A percentile compares a stretch with the other conserved stretches of the same genome.
Conservation (phyloP, 2,113 vertebrate species). For the Ginglymostoma cirratum region DNA sequence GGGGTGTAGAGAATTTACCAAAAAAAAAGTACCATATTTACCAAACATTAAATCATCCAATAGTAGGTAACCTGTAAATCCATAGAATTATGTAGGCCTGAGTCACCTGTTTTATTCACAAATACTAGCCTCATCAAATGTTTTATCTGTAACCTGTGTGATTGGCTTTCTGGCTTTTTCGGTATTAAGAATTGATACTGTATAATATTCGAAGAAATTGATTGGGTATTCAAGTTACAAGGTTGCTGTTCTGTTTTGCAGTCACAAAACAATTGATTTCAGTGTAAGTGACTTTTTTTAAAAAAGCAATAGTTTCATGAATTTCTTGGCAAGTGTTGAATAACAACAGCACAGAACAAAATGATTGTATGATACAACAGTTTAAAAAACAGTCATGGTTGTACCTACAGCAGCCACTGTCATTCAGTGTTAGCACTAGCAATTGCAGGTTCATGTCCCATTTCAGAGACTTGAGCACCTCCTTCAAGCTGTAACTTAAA, state of each 20-base stretch:
- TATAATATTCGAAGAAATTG: neutral
- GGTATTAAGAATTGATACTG: neutral
- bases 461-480: neutral
- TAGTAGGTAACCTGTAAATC: neutral
- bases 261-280: neutral
- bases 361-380: neutral
- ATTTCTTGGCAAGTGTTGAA: neutral
- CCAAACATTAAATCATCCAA: neutral
- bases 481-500: neutral
- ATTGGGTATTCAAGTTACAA: neutral
- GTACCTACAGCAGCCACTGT: neutral
- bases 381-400: neutral
- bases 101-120: neutral
- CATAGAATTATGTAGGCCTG: neutral
- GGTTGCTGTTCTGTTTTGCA: neutral
- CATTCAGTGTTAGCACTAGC: neutral
- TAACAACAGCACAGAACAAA: neutral
- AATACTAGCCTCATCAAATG: neutral
- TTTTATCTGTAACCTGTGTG: neutral
- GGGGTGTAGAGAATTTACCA: neutral
- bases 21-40: neutral
- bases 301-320: neutral
- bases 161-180: neutral
- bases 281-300: neutral
- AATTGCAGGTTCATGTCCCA: neutral